Percentiles rank a stretch among this genome's conserved stretches.
These are phyloP conservation scores for Coranthus polyacanthus DNA, from an alignment of 2,797 vertebrate species.

Conservation along the genomic window DNA sequence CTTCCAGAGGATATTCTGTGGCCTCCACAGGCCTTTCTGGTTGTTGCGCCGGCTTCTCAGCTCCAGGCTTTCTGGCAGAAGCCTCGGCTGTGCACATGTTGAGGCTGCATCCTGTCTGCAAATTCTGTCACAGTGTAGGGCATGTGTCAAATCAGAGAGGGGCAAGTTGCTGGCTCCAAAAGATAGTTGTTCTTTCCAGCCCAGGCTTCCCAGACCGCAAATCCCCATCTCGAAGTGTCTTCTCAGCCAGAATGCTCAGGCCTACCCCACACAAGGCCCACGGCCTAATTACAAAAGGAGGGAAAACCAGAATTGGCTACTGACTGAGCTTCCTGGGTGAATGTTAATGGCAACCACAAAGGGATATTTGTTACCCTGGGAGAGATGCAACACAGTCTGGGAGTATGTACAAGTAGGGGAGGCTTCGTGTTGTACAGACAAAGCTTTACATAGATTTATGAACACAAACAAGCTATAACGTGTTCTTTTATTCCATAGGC, in stretches of 20 bases:
- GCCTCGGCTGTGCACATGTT: slow-evolving; percentile 46
- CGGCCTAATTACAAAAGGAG: slow-evolving; percentile 75
- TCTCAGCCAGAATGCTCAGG: slow-evolving; percentile 78
- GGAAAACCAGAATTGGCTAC: slow-evolving; percentile 74
- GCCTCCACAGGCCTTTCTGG: slow-evolving; percentile 51
- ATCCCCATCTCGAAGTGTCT: slow-evolving; percentile 75
- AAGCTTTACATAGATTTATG: slow-evolving; percentile 59
- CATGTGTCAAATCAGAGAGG: slow-evolving; percentile 77
- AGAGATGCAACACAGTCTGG: slow-evolving; percentile 54
- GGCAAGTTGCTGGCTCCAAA: slow-evolving; percentile 69
- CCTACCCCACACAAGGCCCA: slow-evolving; percentile 74
- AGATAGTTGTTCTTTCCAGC: slow-evolving; percentile 79
- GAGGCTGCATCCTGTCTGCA: slow-evolving; percentile 69
- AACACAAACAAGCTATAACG: slow-evolving; percentile 62
- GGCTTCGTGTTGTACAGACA: slow-evolving; percentile 38
- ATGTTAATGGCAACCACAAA: slow-evolving; percentile 75
- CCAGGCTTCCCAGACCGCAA: slow-evolving; percentile 79
- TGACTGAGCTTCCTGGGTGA: slow-evolving; percentile 84
- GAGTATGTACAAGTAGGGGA: slow-evolving; percentile 39
- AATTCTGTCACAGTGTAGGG: slow-evolving; percentile 65
- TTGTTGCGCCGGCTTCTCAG: slow-evolving; percentile 45
- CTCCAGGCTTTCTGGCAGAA: slow-evolving; percentile 58
- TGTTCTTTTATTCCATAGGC: slow-evolving; percentile 55
- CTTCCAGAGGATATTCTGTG: slow-evolving; percentile 64
- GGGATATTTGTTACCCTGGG: slow-evolving; percentile 73